Base-by-base conservation (phyloP, 1,140 invertebrate species). In the Drosophila setifemur region DNA sequence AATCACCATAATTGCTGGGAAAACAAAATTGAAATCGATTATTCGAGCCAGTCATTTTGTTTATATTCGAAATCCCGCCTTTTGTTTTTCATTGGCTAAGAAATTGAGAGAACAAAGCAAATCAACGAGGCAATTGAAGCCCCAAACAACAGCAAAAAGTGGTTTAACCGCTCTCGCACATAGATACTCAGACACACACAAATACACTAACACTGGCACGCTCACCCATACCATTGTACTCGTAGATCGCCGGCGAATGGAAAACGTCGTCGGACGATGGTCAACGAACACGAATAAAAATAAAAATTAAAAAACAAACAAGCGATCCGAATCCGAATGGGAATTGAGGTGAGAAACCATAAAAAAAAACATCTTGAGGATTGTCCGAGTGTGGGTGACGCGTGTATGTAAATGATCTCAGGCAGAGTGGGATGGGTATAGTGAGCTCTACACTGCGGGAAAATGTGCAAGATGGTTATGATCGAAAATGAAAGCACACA, bases 161-260 rank as follows among this genome's bases (percentile, higher is more conserved):
- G 5, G 57, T 9, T 11, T 33, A 29, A 57, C 57, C 37, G 35
- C 55, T 60, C 11, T 4, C 45, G 23, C 28, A 11, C 44, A 58
- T 18, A 45, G 33, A 37, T 37, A 42, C 45, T 28, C 5, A 35
- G 4, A 42, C 9, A 11, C 21, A 12, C 39, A 37, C 33, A 7
- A 18, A 2, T 18, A 7, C 33, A 37, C 18, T 28, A 19, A n/a
- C 31, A 18, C 16, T 52, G 16, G 14, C 31, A 45, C 35, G 40
- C 31, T 26, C 47, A 29, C 42, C 26, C 25, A 39, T 7, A 16
- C 33, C 52, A 8, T 21, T 35, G 16, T 25, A 57, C 31, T 44
- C 23, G 68, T 18, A 16, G 79, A 85, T 85, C 79, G 60, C n/a
- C 19, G 60, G 55, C 79, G 79, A 83, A 83, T 83, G 26, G 52